phyloP scores from a whole-genome alignment of 2,888 invertebrate genomes.

The Antheraea yamamai region DNA sequence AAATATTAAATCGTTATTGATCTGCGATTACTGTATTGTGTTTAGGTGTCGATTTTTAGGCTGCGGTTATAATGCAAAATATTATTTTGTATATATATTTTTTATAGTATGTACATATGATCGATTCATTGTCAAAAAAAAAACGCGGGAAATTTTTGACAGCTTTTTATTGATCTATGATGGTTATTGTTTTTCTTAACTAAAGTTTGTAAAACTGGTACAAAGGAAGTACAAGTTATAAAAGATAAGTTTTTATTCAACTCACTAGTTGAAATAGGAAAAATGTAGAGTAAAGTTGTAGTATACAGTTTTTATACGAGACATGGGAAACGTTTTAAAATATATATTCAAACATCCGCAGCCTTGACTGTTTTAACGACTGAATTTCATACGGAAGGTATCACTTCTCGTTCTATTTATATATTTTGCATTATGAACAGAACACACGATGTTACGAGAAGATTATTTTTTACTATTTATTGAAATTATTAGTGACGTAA shows the following conservation, averaged over 20 bases:
- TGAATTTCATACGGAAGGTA: neutral
- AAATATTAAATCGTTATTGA: constrained; percentile 54
- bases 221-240: constrained; percentile 14
- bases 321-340: neutral
- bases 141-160: neutral
- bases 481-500: constrained; percentile 43
- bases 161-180: constrained; percentile 7
- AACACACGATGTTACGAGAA: neutral
- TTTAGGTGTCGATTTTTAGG: constrained; percentile 24
- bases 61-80: constrained; percentile 25
- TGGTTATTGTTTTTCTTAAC: constrained; percentile 8
- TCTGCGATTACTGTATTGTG: constrained; percentile 52
- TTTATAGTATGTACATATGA: neutral
- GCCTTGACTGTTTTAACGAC: neutral
- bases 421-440: constrained; percentile 1
- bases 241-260: neutral
- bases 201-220: constrained; percentile 1
- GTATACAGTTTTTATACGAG: constrained; percentile 4
- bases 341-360: neutral
- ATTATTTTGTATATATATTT: neutral
- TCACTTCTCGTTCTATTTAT: constrained; percentile 5
- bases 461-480: neutral
- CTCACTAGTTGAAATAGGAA: neutral
- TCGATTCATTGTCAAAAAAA: neutral
- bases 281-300: neutral